Base-by-base conservation (phyloP, 2,113 vertebrate species). In the Barnardius zonarius region DNA sequence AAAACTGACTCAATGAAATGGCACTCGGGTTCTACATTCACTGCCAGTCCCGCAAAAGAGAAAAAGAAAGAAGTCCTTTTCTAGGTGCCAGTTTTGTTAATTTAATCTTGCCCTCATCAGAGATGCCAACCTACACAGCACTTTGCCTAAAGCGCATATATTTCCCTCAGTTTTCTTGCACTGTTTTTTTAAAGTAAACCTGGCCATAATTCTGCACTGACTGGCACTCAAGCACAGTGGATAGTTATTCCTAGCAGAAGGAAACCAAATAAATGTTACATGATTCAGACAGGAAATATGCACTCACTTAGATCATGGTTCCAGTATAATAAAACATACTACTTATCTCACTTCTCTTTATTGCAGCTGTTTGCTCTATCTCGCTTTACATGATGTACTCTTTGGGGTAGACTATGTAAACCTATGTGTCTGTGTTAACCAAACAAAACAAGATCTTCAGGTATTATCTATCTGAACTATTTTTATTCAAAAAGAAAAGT, bases 1-100 rank as follows among this genome's bases (percentile, higher is more conserved):
- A 95, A 90, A 92, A 86, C n/a, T 48, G 49, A 67, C 28, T 77
- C 39, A 80, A 7, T 24, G 43, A 90, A 91, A 88, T 8, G 14
- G 37, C 24, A 72, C 70, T 76, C 39, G 63, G 54, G 70, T 76
- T 94, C 33, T 59, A 62, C 39, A 67, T 72, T 39, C 46, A 66
- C 10, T 83, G 49, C n/a, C 39, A 90, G 68, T 46, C 54, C 30
- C 51, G 83, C 30, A 86, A 80, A 88, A 64, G 2, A 95, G 18
- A 66, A 92, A 39, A 62, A 61, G 9, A 94, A 94, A 16, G 31
- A 86, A 61, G 44, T 48, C 16, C 11, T 77, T 41, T 88, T 73
- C 10, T 19, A 74, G 37, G 23, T 88, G 46, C 11, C 63, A 76
- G 3, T 62, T 76, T 63, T 77, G 15, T 67, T 77, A 43, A 83